phyloP scores from a whole-genome alignment of 2,888 invertebrate genomes.

The Acrocyrtus sp. region DNA sequence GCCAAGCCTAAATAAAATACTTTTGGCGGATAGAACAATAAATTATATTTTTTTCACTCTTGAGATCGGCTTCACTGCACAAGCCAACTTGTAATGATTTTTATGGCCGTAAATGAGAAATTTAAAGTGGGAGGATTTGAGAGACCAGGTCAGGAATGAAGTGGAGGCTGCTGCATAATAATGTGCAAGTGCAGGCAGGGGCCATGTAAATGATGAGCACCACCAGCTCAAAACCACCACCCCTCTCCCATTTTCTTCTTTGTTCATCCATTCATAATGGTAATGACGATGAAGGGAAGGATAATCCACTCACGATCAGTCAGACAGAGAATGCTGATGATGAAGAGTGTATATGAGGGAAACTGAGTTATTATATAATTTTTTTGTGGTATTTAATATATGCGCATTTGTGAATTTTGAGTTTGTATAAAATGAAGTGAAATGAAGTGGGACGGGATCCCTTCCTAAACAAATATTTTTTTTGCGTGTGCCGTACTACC shows the following conservation, averaged over 20 bases:
- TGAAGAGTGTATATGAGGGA: conserved; percentile 3
- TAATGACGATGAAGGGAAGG: conserved; percentile 1
- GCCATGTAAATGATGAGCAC: background rate
- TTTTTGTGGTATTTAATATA: background rate
- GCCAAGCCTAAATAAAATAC: no score
- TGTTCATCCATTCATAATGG: background rate
- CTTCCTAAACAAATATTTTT: conserved; percentile 15
- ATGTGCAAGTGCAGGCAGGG: background rate
- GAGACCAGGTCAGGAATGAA: no score
- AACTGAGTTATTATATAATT: conserved; percentile 8
- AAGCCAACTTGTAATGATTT: no score
- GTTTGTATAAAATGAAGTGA: background rate
- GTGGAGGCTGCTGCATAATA: no score
- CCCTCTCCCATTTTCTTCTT: no score
- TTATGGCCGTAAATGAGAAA: no score
- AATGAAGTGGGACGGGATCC: conserved; percentile 14
- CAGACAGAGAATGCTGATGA: background rate
- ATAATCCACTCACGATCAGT: background rate
- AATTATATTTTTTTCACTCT: no score
- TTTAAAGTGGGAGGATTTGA: no score
- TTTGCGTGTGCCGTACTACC: background rate
- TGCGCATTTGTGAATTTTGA: background rate
- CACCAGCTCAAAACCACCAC: background rate
- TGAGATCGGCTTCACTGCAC: no score
- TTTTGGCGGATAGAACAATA: no score